Conservation (phyloP, 2,113 vertebrate species). For the Dromiciops gliroides region DNA sequence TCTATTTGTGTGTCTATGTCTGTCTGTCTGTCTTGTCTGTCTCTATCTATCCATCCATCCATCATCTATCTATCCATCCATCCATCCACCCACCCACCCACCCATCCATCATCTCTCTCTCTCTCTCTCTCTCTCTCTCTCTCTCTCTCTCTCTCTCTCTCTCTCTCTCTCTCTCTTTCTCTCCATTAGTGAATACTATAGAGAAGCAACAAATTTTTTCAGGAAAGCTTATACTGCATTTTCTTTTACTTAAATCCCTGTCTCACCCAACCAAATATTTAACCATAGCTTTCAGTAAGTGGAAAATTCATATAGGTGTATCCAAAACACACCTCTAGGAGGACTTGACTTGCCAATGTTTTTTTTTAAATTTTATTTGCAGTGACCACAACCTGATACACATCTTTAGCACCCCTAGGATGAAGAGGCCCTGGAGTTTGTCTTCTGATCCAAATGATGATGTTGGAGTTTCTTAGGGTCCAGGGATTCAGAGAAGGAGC, state of each 20-base stretch:
- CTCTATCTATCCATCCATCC: too few relatives aligned
- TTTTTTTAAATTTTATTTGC: background rate
- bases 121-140: too few relatives aligned
- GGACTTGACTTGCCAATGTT: background rate
- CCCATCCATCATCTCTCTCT: too few relatives aligned
- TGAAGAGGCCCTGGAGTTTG: background rate
- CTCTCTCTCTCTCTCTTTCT: background rate
- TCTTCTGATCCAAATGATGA: background rate
- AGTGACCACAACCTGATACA: background rate
- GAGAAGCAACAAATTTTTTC: background rate
- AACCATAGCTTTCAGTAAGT: background rate
- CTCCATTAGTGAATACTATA: background rate
- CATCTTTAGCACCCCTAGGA: background rate
- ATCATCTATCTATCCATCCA: too few relatives aligned
- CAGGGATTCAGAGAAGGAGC: background rate
- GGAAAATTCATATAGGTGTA: background rate
- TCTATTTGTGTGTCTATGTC: background rate
- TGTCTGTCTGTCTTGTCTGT: too few relatives aligned
- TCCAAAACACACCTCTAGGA: background rate
- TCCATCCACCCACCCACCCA: too few relatives aligned
- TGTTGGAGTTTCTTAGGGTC: background rate
- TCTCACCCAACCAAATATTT: background rate
- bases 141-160: too few relatives aligned
- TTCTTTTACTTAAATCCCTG: background rate
- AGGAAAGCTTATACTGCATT: background rate